Evolutionary conservation across 2,113 vertebrate genomes (phyloP).

Genomic region (Tachuris rubrigastra): DNA sequence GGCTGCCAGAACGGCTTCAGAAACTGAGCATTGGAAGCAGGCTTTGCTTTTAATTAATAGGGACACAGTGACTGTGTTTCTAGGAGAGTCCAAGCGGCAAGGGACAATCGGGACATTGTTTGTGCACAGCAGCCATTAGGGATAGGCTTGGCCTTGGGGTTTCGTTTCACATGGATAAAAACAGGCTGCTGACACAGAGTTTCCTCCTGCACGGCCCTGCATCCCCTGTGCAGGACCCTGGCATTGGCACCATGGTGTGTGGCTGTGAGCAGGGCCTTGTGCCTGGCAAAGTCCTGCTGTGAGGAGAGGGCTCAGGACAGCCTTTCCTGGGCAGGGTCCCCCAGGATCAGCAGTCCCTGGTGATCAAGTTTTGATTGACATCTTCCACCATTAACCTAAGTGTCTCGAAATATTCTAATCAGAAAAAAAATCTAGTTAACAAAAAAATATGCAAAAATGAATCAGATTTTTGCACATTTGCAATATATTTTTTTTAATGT

Average conservation of each 20-base stretch:
- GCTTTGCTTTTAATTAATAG: constrained; percentile 14
- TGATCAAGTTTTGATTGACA: background rate
- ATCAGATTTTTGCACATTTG: background rate
- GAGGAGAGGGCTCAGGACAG: fast-evolving
- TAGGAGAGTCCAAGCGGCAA: background rate
- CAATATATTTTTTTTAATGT: background rate
- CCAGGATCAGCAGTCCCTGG: background rate
- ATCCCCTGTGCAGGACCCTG: background rate
- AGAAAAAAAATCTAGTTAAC: background rate
- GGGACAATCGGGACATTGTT: constrained; percentile 15
- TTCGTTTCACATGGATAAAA: background rate
- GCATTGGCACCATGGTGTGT: fast-evolving
- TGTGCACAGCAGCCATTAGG: fast-evolving
- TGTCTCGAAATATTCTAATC: background rate
- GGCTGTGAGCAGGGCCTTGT: background rate
- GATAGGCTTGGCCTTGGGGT: background rate
- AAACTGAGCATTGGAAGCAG: background rate
- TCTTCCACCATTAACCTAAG: background rate
- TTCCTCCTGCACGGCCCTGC: background rate
- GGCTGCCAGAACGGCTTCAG: background rate
- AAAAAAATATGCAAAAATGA: background rate
- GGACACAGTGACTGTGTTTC: background rate
- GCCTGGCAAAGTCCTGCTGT: fast-evolving
- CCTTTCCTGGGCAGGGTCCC: background rate
- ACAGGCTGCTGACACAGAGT: background rate